Percentiles rank a stretch among this genome's conserved stretches.
phyloP scores from a whole-genome alignment of 2,888 invertebrate genomes.

The Petrolisthes cinctipes region DNA sequence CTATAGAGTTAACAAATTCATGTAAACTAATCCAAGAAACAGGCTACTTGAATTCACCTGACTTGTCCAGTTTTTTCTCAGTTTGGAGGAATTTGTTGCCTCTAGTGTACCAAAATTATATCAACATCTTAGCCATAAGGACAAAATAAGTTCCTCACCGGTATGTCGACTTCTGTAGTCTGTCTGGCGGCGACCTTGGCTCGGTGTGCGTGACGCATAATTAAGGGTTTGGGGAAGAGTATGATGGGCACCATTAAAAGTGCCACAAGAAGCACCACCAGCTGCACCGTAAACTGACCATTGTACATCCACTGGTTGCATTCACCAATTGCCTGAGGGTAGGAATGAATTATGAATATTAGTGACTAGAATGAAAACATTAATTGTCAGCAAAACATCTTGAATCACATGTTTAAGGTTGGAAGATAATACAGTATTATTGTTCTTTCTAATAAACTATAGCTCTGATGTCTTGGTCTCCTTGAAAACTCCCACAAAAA shows the following conservation, averaged over 20 bases:
- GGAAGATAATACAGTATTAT: too few species aligned
- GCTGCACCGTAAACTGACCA: slow-evolving; percentile 81
- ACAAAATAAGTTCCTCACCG: background rate
- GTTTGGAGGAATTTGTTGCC: too few species aligned
- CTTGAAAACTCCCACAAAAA: too few species aligned
- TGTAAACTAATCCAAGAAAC: too few species aligned
- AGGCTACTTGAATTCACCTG: background rate
- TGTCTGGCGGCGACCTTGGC: background rate
- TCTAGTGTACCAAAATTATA: background rate
- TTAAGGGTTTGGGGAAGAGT: slow-evolving; percentile 72
- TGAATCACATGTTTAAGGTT: too few species aligned
- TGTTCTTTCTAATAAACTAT: too few species aligned
- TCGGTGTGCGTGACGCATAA: slow-evolving; percentile 67
- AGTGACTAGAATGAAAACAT: too few species aligned
- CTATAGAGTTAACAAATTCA: too few species aligned
- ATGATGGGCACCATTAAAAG: slow-evolving; percentile 72
- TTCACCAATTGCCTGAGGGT: slow-evolving; percentile 68
- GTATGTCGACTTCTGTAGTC: background rate
- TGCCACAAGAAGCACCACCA: slow-evolving; percentile 79
- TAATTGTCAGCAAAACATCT: too few species aligned
- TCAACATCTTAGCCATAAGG: background rate
- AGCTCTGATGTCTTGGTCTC: too few species aligned
- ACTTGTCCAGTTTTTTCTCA: too few species aligned
- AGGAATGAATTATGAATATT: too few species aligned
- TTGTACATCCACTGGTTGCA: slow-evolving; percentile 67